Evolutionary conservation across 1,140 invertebrate genomes (phyloP).

Genomic region (Parasteatoda tepidariorum): DNA sequence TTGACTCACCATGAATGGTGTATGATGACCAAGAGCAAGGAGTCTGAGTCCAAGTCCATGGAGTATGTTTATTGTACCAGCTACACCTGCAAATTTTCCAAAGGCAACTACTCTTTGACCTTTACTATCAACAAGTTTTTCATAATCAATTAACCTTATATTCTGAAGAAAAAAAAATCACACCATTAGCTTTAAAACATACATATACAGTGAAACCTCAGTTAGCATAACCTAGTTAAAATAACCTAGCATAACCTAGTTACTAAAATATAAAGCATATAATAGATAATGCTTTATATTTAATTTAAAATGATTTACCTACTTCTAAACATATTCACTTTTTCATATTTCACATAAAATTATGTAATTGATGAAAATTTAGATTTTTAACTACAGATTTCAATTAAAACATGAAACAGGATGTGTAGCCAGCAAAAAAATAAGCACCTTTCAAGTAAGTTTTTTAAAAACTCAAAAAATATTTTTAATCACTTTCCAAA

Average conservation of each 20-base stretch:
- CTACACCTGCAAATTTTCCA: slow-evolving; percentile 98
- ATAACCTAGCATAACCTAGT: neutral
- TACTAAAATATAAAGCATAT: neutral
- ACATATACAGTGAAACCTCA: neutral
- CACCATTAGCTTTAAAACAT: slow-evolving; percentile 10
- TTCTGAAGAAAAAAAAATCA: slow-evolving; percentile 74
- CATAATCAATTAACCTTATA: slow-evolving; percentile 97
- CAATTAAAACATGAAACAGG: too few species aligned
- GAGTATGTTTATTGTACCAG: slow-evolving; percentile 98
- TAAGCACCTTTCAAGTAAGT: too few species aligned
- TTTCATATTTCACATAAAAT: too few species aligned
- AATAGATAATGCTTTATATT: neutral
- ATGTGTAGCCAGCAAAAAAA: too few species aligned
- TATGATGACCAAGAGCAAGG: slow-evolving; percentile 96
- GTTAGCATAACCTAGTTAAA: neutral
- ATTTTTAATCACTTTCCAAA: too few species aligned
- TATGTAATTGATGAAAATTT: too few species aligned
- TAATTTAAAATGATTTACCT: neutral
- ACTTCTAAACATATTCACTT: too few species aligned
- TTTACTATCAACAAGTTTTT: slow-evolving; percentile 89
- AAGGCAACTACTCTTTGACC: slow-evolving; percentile 96
- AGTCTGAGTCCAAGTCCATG: slow-evolving; percentile 95
- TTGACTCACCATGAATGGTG: slow-evolving; percentile 95
- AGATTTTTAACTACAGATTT: too few species aligned
- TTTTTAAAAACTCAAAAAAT: too few species aligned